phyloP scores from a whole-genome alignment of 2,797 vertebrate species.

The Hemitrygon akajei region DNA sequence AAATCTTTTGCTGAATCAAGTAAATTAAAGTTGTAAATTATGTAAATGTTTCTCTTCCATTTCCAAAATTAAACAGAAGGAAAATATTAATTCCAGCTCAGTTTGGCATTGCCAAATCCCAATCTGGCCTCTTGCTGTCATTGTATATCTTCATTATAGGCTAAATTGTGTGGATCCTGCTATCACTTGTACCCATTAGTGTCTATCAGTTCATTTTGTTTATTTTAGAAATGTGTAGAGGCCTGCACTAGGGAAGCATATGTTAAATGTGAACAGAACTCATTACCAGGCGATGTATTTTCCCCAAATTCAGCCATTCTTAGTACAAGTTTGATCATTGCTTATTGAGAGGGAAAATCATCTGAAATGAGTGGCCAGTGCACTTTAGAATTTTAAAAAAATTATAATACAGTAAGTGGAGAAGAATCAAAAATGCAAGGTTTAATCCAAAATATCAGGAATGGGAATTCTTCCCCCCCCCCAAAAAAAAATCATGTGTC shows the following conservation, averaged over 20 bases:
- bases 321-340: not conserved
- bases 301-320: not conserved
- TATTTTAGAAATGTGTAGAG: not conserved
- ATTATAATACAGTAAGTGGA: not conserved
- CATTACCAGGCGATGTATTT: not conserved
- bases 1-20: not conserved
- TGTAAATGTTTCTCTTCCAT: not conserved
- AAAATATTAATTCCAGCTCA: not conserved
- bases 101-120: constrained; percentile 1
- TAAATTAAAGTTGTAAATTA: not conserved
- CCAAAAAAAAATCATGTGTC: no score
- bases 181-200: not conserved
- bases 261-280: not conserved
- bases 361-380: not conserved
- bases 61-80: not conserved
- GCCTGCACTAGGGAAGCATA: not conserved
- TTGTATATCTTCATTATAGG: not conserved
- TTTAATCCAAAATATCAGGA: no score
- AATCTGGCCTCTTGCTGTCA: not conserved
- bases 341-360: not conserved
- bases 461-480: no score
- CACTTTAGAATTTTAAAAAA: not conserved
- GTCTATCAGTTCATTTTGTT: no score
- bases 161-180: not conserved
- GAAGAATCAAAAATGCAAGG: not conserved